These are phyloP conservation scores for Drosophila serrata DNA, from an alignment of 1,140 invertebrate genomes.

Conservation along the genomic window DNA sequence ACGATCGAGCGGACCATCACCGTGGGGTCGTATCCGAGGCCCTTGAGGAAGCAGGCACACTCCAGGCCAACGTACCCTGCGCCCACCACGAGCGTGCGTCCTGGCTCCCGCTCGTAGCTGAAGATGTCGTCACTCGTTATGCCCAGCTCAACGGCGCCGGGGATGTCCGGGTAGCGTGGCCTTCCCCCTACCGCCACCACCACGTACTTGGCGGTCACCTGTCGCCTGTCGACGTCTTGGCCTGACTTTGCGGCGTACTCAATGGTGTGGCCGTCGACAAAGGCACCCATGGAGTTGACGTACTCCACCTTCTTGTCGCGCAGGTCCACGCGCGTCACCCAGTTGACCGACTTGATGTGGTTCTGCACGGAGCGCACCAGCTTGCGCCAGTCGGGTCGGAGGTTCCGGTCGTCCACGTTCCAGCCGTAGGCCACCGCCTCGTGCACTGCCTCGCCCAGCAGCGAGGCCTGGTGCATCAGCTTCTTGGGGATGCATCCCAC, in stretches of 20 bases:
- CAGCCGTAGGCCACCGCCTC: conserved; percentile 93
- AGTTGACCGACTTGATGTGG: conserved; percentile 96
- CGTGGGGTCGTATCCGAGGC: conserved; percentile 94
- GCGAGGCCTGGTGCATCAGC: conserved; percentile 97
- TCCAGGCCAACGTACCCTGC: conserved; percentile 98
- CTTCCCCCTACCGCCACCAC: conserved; percentile 97
- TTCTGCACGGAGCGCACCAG: conserved; percentile 92
- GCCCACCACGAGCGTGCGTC: conserved; percentile 97
- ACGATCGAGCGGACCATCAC: conserved; percentile 97
- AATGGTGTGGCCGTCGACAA: conserved; percentile 93
- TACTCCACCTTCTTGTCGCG: conserved; percentile 97
- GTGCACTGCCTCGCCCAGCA: conserved; percentile 93
- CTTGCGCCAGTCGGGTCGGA: conserved; percentile 91
- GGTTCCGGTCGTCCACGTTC: conserved; percentile 89
- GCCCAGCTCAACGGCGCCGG: conserved; percentile 94
- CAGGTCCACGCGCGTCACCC: conserved; percentile 95
- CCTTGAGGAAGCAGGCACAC: conserved; percentile 97
- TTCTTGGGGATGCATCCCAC: conserved; percentile 99
- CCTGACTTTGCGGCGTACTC: conserved; percentile 90
- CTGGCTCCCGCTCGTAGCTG: conserved; percentile 93
- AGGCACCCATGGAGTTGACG: conserved; percentile 94
- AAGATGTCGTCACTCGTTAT: conserved; percentile 99
- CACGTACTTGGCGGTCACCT: conserved; percentile 93
- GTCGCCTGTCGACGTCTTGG: conserved; percentile 89
- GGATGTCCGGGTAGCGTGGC: conserved; percentile 93